These are phyloP conservation scores for Tragopan temminckii DNA, from an alignment of 2,797 vertebrate genomes.

Conservation along the genomic window DNA sequence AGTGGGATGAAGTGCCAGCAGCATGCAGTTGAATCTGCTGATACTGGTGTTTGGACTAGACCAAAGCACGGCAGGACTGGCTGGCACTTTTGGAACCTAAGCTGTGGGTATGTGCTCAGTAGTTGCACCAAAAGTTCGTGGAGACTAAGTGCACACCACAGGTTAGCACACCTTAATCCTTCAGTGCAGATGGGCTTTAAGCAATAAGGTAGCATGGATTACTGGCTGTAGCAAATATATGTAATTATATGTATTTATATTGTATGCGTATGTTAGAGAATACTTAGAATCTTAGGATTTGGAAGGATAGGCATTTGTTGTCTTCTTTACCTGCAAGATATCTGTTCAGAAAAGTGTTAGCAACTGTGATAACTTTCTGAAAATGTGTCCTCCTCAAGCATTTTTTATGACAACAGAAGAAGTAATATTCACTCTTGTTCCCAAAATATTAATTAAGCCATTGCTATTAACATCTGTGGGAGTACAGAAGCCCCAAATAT, in stretches of 20 bases:
- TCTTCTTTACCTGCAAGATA: neutral
- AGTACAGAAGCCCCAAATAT: neutral
- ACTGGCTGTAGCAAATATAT: neutral
- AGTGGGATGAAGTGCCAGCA: fast-evolving
- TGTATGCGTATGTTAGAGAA: neutral
- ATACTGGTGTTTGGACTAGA: neutral
- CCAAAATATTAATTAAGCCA: neutral
- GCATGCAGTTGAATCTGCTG: neutral
- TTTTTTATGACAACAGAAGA: neutral
- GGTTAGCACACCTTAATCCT: neutral
- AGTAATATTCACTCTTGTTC: neutral
- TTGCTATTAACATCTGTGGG: neutral
- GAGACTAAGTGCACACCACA: neutral
- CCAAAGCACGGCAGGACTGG: fast-evolving
- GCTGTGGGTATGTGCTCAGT: neutral
- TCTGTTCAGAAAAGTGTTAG: neutral
- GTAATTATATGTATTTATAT: too few species aligned
- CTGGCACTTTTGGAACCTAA: neutral
- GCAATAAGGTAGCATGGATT: neutral
- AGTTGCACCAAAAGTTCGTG: neutral
- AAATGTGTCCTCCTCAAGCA: neutral
- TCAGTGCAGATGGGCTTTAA: neutral
- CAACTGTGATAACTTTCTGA: neutral
- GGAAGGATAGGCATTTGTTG: neutral
- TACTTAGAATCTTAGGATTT: neutral